Evolutionary conservation across 2,797 vertebrate species (phyloP).

Genomic region (Lacerta agilis): DNA sequence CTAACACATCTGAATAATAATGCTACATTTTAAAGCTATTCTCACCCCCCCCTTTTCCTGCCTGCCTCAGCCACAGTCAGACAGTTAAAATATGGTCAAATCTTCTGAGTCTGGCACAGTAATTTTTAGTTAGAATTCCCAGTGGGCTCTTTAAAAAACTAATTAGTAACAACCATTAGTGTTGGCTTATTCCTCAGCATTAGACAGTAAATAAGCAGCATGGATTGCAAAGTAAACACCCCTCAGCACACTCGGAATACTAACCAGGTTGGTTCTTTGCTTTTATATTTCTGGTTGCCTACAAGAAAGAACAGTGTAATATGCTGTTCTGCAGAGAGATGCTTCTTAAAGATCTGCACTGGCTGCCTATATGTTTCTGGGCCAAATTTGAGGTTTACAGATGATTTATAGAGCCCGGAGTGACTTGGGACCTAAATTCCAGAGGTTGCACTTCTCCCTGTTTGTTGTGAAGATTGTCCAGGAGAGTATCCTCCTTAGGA

Average conservation of each 20-base stretch:
- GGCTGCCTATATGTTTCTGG: no score
- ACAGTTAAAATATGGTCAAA: conserved; percentile 59
- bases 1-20: conserved; percentile 68
- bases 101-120: conserved; percentile 55
- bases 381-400: no score
- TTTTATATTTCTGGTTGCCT: not conserved
- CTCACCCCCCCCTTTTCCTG: not conserved
- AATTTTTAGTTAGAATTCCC: conserved; percentile 68
- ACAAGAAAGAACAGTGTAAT: not conserved
- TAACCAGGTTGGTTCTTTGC: not conserved
- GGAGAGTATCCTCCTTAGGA: no score
- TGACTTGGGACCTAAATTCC: no score
- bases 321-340: not conserved
- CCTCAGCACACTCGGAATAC: not conserved
- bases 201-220: conserved; percentile 42
- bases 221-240: conserved; percentile 35
- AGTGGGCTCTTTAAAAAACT: conserved; percentile 67
- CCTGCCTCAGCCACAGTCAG: conserved; percentile 57
- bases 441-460: no score
- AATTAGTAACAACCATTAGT: conserved; percentile 65
- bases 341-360: not conserved
- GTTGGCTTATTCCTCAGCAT: conserved; percentile 45
- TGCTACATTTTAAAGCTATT: conserved; percentile 52
- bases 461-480: no score
- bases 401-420: no score